Percentiles rank a stretch among this genome's conserved stretches.
These are phyloP conservation scores for Chloropsis cyanopogon DNA, from an alignment of 2,113 vertebrate species.

Conservation along the genomic window DNA sequence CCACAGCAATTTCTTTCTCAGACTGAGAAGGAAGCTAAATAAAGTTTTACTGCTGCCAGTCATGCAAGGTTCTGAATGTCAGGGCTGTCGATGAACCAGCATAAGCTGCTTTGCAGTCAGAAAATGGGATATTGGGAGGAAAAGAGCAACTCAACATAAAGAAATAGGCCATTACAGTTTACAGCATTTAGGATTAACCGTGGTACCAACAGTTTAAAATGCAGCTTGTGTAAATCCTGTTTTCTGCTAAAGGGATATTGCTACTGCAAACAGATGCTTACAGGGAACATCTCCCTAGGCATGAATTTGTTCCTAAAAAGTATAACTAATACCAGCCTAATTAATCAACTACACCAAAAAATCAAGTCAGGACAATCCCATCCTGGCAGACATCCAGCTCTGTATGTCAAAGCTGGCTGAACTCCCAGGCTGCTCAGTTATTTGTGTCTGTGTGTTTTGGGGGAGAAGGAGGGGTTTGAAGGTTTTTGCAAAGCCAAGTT, in stretches of 20 bases:
- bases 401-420: rapidly evolving
- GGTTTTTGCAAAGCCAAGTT: neutral
- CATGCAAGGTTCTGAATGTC: neutral
- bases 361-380: neutral
- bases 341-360: neutral
- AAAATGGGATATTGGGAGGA: neutral
- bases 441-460: neutral
- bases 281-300: neutral
- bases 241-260: conserved; percentile 1
- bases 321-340: neutral
- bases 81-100: neutral
- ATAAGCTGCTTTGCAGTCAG: neutral
- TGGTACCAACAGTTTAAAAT: neutral
- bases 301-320: neutral
- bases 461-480: no score
- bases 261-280: neutral
- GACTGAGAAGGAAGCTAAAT: neutral
- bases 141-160: neutral
- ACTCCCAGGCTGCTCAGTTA: neutral
- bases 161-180: conserved; percentile 23
- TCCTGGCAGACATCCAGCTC: neutral
- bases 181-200: conserved; percentile 36
- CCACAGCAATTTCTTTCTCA: neutral
- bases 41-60: neutral
- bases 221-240: conserved; percentile 27